These are phyloP conservation scores for Zelleria hepariella DNA, from an alignment of 2,888 invertebrate genomes.

Conservation along the genomic window DNA sequence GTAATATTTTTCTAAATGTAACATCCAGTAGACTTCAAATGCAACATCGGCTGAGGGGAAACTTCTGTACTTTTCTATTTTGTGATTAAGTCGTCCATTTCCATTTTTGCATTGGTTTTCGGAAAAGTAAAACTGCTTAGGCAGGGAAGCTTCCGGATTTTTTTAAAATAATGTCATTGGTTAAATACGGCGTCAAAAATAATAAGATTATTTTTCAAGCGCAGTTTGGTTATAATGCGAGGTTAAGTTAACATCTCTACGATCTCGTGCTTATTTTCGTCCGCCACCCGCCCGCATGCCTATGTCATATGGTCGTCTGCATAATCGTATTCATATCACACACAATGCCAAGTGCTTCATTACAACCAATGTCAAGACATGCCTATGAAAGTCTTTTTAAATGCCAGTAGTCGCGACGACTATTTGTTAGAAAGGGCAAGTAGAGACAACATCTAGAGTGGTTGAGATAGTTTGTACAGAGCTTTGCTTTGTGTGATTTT, in stretches of 20 bases:
- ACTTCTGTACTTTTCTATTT: background rate
- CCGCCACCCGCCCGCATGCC: background rate
- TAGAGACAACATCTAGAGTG: background rate
- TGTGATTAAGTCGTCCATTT: background rate
- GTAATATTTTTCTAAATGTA: too few species aligned
- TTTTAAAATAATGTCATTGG: background rate
- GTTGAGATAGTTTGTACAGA: background rate
- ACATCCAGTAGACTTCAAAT: too few species aligned
- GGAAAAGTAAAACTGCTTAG: background rate
- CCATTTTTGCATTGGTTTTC: background rate
- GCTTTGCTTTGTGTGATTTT: background rate
- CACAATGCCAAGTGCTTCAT: slow-evolving; percentile 29
- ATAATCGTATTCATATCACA: slow-evolving; percentile 14
- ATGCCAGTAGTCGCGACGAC: slow-evolving; percentile 47
- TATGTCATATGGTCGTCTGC: background rate
- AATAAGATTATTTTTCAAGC: background rate
- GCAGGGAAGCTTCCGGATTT: background rate
- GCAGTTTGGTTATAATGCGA: background rate
- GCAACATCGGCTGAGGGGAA: background rate
- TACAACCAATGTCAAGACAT: slow-evolving; percentile 42
- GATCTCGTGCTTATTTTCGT: background rate
- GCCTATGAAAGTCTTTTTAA: slow-evolving; percentile 40
- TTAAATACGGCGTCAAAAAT: background rate
- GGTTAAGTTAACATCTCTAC: background rate
- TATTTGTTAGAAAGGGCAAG: slow-evolving; percentile 28